Base-by-base conservation (phyloP, 2,797 vertebrate genomes). In the Enteromius argenteus region DNA sequence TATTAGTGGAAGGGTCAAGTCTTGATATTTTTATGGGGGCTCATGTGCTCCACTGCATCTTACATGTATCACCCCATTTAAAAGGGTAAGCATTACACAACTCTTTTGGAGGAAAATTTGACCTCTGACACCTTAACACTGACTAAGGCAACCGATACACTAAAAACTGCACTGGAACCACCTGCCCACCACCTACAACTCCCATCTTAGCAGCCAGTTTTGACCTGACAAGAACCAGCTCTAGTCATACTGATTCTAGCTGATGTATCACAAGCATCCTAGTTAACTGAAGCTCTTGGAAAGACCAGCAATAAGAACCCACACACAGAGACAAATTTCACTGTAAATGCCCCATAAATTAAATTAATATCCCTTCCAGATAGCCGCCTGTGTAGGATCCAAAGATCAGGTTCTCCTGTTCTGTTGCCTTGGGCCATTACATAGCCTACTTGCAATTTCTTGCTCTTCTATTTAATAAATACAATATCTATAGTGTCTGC, bases 341-440 rank as follows among this genome's bases (percentile, higher is more conserved):
- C 72, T 17, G 13, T 66, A 75, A 74, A 82, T 75, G 81, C 72
- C 15, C 17, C 10, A 76, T 39, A 56, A 53, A 83, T 76, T 19
- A 1, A 66, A 83, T 67, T 0, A 83, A 75, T 66, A 44, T 27
- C 10, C 37, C 30, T 64, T 73, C 39, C 53, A 72, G 35, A 69
- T 35, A 19, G 32, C 8, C 39, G 15, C 14, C 42, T 5, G 42
- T 49, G 30, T 35, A 75, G 44, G 30, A 49, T 64, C 30, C 42
- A 23, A 32, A 81, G 30, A 74, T 82, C 37, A 37, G 17, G 42
- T 64, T 51, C 23, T 82, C 44, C n/a, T 17, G 39, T 21, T 73
- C 5, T 21, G 42, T 51, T 37, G 19, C 27, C 10, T 60, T 72
- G 4, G 1, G 23, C 23, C 14, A 35, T 66, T 14, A 73, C 23